A percentile compares a stretch with the other conserved stretches of the same genome.
These are phyloP conservation scores for Apogon talboti DNA, from an alignment of 2,797 vertebrate species.

Conservation along the genomic window DNA sequence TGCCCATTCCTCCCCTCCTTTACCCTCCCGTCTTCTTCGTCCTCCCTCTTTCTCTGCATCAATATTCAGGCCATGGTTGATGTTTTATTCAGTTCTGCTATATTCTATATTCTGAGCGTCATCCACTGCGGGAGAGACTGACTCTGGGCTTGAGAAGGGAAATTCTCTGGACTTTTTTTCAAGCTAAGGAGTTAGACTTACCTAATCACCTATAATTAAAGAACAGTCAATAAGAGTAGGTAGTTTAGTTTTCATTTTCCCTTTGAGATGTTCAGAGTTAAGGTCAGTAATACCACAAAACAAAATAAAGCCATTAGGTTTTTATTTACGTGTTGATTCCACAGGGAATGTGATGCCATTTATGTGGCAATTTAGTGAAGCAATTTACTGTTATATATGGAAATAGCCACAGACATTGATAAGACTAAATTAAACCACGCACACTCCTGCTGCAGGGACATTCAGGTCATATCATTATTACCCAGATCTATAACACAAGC, in stretches of 20 bases:
- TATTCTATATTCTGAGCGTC: conserved; percentile 71
- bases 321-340: background rate
- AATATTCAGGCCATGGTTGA: conserved; percentile 72
- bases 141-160: conserved; percentile 19
- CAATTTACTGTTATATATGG: conserved; percentile 6
- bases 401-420: conserved; percentile 27
- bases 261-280: background rate
- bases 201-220: conserved; percentile 3
- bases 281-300: background rate
- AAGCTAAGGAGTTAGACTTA: conserved; percentile 9
- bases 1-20: conserved; percentile 9
- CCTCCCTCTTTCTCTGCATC: conserved; percentile 54
- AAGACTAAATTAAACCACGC: conserved; percentile 23
- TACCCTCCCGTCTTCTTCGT: conserved; percentile 19
- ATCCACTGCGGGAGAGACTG: conserved; percentile 59
- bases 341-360: conserved; percentile 14
- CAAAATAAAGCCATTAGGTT: background rate
- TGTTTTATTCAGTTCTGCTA: conserved; percentile 77
- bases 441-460: conserved; percentile 24
- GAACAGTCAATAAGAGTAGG: background rate
- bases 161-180: conserved; percentile 35
- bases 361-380: conserved; percentile 8
- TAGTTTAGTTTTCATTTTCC: background rate
- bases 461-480: conserved; percentile 45
- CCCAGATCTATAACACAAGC: conserved; percentile 21